Percentiles rank a stretch among this genome's conserved stretches.
Conservation (phyloP, 2,113 vertebrate species). For the Fregetta grallaria region DNA sequence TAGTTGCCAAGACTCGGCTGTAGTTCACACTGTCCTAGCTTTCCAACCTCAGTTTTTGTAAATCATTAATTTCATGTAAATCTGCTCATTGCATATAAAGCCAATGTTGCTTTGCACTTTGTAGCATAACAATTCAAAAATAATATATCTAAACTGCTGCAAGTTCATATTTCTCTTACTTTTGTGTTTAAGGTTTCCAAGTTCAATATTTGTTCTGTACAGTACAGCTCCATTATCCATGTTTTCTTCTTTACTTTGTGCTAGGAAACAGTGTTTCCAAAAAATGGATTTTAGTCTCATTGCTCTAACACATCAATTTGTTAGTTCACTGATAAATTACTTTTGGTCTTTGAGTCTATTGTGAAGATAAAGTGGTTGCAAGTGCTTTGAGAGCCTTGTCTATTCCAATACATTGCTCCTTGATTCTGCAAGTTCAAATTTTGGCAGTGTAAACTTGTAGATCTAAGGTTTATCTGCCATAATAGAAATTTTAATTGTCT, state of each 20-base stretch:
- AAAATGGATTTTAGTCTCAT: background rate
- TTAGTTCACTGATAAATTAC: background rate
- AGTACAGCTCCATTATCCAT: background rate
- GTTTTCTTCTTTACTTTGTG: background rate
- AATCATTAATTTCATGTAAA: background rate
- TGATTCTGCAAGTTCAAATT: background rate
- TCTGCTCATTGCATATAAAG: background rate
- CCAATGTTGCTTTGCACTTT: background rate
- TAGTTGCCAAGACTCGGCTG: background rate
- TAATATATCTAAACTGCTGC: background rate
- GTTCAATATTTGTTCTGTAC: background rate
- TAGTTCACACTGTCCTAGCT: background rate
- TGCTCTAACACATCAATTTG: background rate
- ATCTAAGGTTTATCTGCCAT: background rate
- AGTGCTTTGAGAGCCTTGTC: background rate
- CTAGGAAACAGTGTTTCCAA: background rate
- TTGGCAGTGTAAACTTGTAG: background rate
- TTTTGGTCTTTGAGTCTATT: background rate
- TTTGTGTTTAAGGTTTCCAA: background rate
- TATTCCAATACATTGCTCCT: background rate
- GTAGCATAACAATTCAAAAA: background rate
- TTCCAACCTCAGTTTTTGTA: background rate
- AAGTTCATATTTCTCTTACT: background rate
- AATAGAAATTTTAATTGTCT: background rate
- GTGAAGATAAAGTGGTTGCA: background rate